Evolutionary conservation across 2,888 invertebrate genomes (phyloP), one percentile per base, ranked within the genome.

Genomic region (Amiota mariae): DNA sequence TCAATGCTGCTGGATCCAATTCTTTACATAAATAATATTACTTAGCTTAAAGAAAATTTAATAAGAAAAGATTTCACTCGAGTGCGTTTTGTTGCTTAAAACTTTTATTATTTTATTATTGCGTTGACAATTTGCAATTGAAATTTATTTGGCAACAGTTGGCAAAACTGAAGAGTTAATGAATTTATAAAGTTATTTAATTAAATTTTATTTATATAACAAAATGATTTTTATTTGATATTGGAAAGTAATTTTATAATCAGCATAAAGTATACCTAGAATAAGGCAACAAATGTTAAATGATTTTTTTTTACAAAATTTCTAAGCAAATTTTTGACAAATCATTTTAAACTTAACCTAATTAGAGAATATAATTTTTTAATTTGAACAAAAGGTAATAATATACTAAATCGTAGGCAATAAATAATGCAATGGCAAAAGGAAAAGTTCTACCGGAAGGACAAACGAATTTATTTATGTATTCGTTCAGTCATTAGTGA

Each of bases 361-460:
- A 67, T 67, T 49, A 51, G 36, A 24, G 9, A 47, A 2, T 18
- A 70, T 36, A 72, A 70, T 48, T 67, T 59, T n/a, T n/a, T n/a
- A n/a, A n/a, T n/a, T n/a, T n/a, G n/a, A n/a, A 59, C 20, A 36
- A 36, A 36, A 36, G 36, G 36, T 36, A 36, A 36, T 36, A 36
- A 36, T 36, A 77, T 75, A 66, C 59, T 59, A 77, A 79, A 83
- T 76, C 72, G 75, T 77, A 76, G 73, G 70, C 76, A 71, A 82
- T 82, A 75, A 85, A 82, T 82, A 85, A 83, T 82, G 80, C 71
- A 49, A 66, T 64, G 72, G 57, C 59, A 48, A 75, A 63, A 70
- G 71, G 57, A 66, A 51, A 75, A 47, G 56, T 47, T 63, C 10
- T 36, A 20, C 18, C 18, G 57, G 15, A 57, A 70, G 10, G 11